A percentile compares a stretch with the other conserved stretches of the same genome.
These are phyloP conservation scores for Atherinomorus stipes DNA, from an alignment of 2,113 vertebrate genomes.

Conservation along the genomic window DNA sequence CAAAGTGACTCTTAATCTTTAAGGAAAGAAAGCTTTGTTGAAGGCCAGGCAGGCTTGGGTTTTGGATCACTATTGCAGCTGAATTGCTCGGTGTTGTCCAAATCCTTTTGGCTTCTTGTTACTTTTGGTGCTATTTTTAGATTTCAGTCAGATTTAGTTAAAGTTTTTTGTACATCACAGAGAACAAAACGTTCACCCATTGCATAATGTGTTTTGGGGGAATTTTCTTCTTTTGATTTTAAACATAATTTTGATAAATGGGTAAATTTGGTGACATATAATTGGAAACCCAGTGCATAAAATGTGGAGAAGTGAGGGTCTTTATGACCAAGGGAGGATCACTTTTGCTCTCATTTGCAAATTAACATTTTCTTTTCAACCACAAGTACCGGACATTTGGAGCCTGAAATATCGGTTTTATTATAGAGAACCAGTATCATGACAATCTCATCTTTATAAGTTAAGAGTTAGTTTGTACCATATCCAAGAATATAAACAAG, in stretches of 20 bases:
- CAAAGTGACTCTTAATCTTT: slow-evolving; percentile 2
- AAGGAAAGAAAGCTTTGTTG: slow-evolving; percentile 14
- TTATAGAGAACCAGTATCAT: not conserved
- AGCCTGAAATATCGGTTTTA: not conserved
- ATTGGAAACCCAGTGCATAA: not conserved
- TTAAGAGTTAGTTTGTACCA: not conserved
- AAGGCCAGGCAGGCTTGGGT: slow-evolving; percentile 8
- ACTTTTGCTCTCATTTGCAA: not conserved
- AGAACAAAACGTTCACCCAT: slow-evolving; percentile 19
- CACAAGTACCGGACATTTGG: not conserved
- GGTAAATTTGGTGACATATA: not conserved
- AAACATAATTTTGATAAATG: slow-evolving; percentile 10
- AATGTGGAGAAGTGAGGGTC: too few species aligned
- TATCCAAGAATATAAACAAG: not conserved
- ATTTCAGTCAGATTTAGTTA: slow-evolving; percentile 17
- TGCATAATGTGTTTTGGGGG: slow-evolving; percentile 7
- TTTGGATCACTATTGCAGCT: slow-evolving; percentile 16
- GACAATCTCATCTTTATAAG: too few species aligned
- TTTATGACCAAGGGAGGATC: not conserved
- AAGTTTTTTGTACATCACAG: slow-evolving; percentile 9
- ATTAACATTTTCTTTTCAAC: not conserved
- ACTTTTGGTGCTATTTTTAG: slow-evolving; percentile 8
- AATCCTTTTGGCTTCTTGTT: slow-evolving; percentile 22
- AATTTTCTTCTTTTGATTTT: slow-evolving; percentile 9
- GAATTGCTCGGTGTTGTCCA: slow-evolving; percentile 21